Base-by-base conservation (phyloP, 2,888 invertebrate species). In the Ichneumon xanthorius region DNA sequence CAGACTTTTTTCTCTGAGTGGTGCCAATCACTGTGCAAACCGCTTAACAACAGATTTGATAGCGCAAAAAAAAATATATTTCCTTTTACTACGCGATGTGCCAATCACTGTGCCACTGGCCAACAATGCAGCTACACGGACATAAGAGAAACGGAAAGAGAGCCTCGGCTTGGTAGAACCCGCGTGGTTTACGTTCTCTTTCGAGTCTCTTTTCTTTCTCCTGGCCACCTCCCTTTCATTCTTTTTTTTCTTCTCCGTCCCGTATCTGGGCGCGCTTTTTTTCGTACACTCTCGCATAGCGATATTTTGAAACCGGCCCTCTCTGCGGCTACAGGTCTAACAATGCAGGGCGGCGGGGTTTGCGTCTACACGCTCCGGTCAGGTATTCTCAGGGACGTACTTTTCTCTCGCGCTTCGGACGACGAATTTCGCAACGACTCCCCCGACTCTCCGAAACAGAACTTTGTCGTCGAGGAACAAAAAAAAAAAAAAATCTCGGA, bases 371-470 rank as follows among this genome's bases (percentile, higher is more conserved):
- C 63, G 48, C 30, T 75, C 73, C 71, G 80, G 80, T 73, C 84
- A 84, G 80, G 72, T 84, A 80, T 63, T 73, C 61, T 70, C 78
- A 84, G 70, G 80, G 80, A 73, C 80, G 84, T 26, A 79, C 79
- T 79, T 78, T 82, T 70, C 61, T 33, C 68, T 37, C 40, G 63
- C 30, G 22, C 75, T 71, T 45, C 45, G 48, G 48, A 58, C 58
- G 58, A 40, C 26, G n/a, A 72, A 37, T 22, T 33, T 33, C 55
- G 55, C 72, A 37, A 40, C 58, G 58, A 58, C 26, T 58, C 58
- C 19, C 58, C 26, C 58, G 58, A 4, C 11, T 26, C 58, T 58
- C 4, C 58, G 26, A 9, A 22, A 22, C 58, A 11, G 11, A 58
- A 58, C 22, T 58, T 58, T 58, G 58, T 22, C 26, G 58, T 26